Base-by-base conservation (phyloP, 2,797 vertebrate species). In the Propithecus deckenii region DNA sequence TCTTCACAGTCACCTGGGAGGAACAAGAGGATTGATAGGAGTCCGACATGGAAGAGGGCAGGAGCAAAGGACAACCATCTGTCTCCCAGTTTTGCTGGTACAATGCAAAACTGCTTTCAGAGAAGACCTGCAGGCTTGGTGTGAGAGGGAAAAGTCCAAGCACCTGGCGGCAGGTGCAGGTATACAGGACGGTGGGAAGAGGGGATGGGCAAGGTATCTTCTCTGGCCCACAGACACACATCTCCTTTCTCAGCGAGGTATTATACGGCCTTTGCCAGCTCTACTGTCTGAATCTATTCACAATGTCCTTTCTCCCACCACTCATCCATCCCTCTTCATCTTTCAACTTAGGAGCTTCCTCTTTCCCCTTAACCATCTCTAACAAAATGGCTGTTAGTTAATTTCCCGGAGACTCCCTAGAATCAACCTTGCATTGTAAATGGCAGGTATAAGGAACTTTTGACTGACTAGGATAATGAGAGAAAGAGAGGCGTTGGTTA, bases 401-500 rank as follows among this genome's bases (percentile, higher is more conserved):
- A 35, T 57, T 59, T 92, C 75, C 50, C 79, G 89, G 75, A 84
- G 25, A 89, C 23, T 50, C 32, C 41, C 30, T 63, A 74, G 88
- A 96, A 86, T 57, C 61, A 85, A 32, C 32, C 8, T 32, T 13
- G 7, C 4, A 28, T 52, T 95, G 30, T 72, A 89, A 94, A 85
- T 30, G 8, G 46, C 83, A 65, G 15, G 14, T 32, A 86, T 32
- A 86, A 94, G 71, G 15, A 80, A 91, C 38, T 92, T 95, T 86
- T 92, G 88, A 92, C 48, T 96, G 91, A 86, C 55, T 65, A 50
- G 43, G 43, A 85, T 92, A 94, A 93, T 89, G 80, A 96, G 71
- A 57, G 46, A 80, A 59, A 94, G 61, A 71, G 38, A 87, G 43
- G 59, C 50, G 5, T 85, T 76, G 74, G 50, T 86, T 90, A 59